Evolutionary conservation across 2,888 invertebrate genomes (phyloP).

Genomic region (Drosophila nigricruria): DNA sequence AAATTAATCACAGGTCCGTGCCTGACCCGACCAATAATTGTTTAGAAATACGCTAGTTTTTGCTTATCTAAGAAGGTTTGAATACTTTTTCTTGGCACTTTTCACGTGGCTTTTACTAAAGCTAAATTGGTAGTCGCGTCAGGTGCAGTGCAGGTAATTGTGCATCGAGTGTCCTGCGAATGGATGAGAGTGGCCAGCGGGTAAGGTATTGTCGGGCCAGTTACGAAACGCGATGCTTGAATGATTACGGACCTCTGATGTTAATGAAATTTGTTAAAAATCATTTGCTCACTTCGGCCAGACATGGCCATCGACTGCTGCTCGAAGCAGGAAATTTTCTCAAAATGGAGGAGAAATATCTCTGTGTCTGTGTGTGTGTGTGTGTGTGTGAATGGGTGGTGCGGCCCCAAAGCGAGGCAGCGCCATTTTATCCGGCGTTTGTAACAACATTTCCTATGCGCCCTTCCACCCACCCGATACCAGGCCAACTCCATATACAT

Average conservation of each 20-base stretch:
- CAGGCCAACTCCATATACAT: conserved; percentile 2
- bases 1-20: background rate
- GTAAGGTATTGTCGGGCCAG: conserved; percentile 50
- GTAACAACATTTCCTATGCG: conserved; percentile 39
- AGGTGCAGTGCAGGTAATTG: conserved; percentile 31
- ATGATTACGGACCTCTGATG: conserved; percentile 84
- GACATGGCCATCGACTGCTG: conserved; percentile 36
- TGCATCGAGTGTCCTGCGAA: conserved; percentile 41
- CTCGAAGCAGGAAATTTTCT: conserved; percentile 74
- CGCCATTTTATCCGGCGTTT: conserved; percentile 66
- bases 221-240: conserved; percentile 84
- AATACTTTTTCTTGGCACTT: conserved; percentile 19
- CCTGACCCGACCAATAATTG: background rate
- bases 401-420: conserved; percentile 45
- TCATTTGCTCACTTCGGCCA: conserved; percentile 68
- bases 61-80: background rate
- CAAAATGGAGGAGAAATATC: conserved; percentile 71
- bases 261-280: conserved; percentile 83
- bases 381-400: conserved; percentile 26
- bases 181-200: conserved; percentile 50
- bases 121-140: conserved; percentile 24
- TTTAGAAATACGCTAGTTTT: background rate
- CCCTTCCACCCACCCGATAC: conserved; percentile 16
- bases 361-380: conserved; percentile 23
- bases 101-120: conserved; percentile 18